phyloP scores from a whole-genome alignment of 2,888 invertebrate species.

The Tineola bisselliella region DNA sequence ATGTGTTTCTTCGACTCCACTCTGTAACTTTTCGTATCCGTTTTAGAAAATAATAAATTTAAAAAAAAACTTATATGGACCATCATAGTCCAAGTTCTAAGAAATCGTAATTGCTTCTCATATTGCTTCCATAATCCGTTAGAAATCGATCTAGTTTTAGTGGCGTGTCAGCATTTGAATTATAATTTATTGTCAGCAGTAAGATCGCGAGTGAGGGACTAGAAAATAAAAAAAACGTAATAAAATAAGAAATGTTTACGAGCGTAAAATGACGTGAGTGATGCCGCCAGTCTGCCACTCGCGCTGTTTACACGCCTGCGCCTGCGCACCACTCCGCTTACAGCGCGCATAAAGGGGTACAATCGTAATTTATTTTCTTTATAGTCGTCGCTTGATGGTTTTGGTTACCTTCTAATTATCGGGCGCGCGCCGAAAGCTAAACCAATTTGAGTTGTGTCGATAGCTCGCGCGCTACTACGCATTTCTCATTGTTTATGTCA shows the following conservation, averaged over 20 bases:
- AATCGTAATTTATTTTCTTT: conserved; percentile 57
- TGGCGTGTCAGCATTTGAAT: conserved; percentile 65
- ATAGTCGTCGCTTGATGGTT: conserved; percentile 49
- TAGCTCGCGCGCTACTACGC: conserved; percentile 34
- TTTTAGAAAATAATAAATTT: too few species aligned
- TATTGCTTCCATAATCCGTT: conserved; percentile 64
- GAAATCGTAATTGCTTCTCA: conserved; percentile 55
- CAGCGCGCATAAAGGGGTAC: conserved; percentile 35
- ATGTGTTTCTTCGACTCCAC: too few species aligned
- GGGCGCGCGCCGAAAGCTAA: conserved; percentile 52
- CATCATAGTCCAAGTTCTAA: conserved; percentile 34
- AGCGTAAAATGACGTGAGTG: conserved; percentile 63
- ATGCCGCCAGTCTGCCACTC: conserved; percentile 15
- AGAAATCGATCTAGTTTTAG: conserved; percentile 67
- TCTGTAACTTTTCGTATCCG: too few species aligned
- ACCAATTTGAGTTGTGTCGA: conserved; percentile 43
- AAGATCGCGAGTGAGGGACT: conserved; percentile 61
- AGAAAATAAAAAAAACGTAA: conserved; percentile 62
- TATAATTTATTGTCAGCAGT: conserved; percentile 65
- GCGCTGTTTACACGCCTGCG: conserved; percentile 41
- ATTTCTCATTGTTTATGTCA: conserved; percentile 55
- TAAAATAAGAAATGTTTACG: conserved; percentile 64
- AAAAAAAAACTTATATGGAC: conserved; percentile 24
- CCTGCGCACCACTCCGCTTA: conserved; percentile 23
- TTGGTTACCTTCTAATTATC: conserved; percentile 57